phyloP scores from a whole-genome alignment of 2,888 invertebrate species.

The Abrostola triplasia region DNA sequence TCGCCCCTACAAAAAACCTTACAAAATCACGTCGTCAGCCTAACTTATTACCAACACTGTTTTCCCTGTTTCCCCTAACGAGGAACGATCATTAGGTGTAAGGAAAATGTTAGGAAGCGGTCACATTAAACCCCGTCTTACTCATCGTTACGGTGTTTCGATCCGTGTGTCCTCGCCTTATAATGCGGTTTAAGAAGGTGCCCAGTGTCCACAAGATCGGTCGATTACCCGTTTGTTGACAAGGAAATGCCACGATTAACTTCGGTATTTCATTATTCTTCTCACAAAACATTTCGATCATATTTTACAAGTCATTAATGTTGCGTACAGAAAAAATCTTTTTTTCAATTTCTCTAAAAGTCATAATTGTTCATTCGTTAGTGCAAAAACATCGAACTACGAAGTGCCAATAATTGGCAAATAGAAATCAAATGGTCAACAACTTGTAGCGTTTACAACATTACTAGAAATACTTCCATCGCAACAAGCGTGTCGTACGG shows the following conservation, averaged over 20 bases:
- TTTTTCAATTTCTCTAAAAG: no score
- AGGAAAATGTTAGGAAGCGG: constrained; percentile 25
- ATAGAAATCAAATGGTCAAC: constrained; percentile 1
- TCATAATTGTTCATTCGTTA: no score
- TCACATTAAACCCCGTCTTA: constrained; percentile 28
- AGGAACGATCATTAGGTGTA: neutral
- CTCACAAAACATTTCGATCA: no score
- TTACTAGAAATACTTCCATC: constrained; percentile 9
- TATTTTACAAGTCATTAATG: no score
- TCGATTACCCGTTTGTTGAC: constrained; percentile 34
- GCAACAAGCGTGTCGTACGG: constrained; percentile 15
- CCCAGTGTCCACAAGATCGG: constrained; percentile 29
- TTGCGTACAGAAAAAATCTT: no score
- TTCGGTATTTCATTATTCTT: no score
- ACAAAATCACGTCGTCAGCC: neutral
- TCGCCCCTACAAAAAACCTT: no score
- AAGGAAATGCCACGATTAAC: no score
- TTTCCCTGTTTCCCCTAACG: neutral
- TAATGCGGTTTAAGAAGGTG: constrained; percentile 9
- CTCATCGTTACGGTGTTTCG: constrained; percentile 23
- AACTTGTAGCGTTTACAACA: constrained; percentile 8
- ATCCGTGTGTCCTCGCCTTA: constrained; percentile 24
- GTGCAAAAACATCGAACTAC: no score
- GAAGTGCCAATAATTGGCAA: neutral
- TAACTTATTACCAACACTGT: neutral